Evolutionary conservation across 2,888 invertebrate genomes (phyloP).

Genomic region (Iselma pallidipennis): DNA sequence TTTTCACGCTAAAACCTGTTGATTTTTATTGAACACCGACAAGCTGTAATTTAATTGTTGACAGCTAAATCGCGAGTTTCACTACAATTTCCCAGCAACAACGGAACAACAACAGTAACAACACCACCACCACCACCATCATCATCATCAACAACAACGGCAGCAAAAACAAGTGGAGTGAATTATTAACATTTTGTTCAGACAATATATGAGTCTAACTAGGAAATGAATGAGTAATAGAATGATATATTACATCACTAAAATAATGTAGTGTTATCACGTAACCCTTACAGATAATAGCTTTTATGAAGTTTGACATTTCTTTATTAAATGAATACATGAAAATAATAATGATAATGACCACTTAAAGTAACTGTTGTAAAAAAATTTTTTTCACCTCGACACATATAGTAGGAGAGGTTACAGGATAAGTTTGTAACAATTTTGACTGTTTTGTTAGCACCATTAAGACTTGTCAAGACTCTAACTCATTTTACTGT

Average conservation of each 20-base stretch:
- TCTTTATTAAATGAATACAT: too few species aligned
- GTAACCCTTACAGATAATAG: neutral
- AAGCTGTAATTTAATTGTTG: conserved; percentile 5
- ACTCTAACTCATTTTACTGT: too few species aligned
- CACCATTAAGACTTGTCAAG: too few species aligned
- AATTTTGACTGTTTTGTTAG: too few species aligned
- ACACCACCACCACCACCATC: neutral
- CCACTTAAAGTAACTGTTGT: too few species aligned
- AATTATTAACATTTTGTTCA: neutral
- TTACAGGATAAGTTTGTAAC: too few species aligned
- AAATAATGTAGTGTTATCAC: neutral
- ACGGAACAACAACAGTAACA: neutral
- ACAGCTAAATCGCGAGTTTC: neutral
- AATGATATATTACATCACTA: neutral
- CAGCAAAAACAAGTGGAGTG: neutral
- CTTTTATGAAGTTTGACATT: too few species aligned
- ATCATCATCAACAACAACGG: too few species aligned
- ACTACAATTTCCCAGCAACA: neutral
- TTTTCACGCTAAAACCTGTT: conserved; percentile 19
- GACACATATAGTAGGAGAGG: too few species aligned
- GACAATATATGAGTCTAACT: neutral
- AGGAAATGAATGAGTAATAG: neutral
- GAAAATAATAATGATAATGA: too few species aligned
- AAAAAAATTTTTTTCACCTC: too few species aligned
- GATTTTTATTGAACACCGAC: conserved; percentile 9